Conservation (phyloP, 2,888 invertebrate genomes). For the Leptopilina syphax region DNA sequence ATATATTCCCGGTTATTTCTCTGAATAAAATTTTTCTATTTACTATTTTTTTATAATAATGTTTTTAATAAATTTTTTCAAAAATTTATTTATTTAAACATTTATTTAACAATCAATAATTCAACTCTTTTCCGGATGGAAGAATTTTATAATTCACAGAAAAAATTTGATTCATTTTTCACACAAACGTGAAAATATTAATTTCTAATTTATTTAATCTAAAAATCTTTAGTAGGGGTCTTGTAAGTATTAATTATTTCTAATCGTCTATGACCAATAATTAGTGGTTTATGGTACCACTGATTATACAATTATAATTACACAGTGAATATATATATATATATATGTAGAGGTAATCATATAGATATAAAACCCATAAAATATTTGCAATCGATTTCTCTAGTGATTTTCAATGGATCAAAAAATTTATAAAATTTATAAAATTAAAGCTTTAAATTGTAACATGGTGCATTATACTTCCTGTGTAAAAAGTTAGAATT, state of each 20-base stretch:
- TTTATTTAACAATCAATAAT: too few relatives aligned
- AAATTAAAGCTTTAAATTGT: conserved; percentile 19
- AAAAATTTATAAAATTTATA: background rate
- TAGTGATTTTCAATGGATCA: background rate
- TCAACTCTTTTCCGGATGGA: too few relatives aligned
- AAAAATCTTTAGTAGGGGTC: background rate
- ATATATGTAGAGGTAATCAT: background rate
- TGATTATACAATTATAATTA: conserved; percentile 27
- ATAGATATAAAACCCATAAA: background rate
- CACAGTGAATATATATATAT: background rate
- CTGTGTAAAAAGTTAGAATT: conserved; percentile 25
- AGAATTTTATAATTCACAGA: too few relatives aligned
- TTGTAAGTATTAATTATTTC: conserved; percentile 10
- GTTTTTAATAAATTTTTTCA: too few relatives aligned
- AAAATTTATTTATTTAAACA: too few relatives aligned
- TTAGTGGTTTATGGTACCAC: background rate
- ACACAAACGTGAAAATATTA: background rate
- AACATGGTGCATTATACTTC: conserved; percentile 20
- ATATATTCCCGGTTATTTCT: too few relatives aligned
- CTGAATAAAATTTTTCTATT: too few relatives aligned
- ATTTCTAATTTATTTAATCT: background rate
- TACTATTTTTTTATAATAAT: too few relatives aligned
- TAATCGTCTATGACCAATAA: conserved; percentile 1
- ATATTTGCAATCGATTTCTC: background rate
- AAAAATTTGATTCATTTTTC: too few relatives aligned